Conservation (phyloP, 37 sponge, comb jelly and placozoan genomes). For the Sycon ciliatum region DNA sequence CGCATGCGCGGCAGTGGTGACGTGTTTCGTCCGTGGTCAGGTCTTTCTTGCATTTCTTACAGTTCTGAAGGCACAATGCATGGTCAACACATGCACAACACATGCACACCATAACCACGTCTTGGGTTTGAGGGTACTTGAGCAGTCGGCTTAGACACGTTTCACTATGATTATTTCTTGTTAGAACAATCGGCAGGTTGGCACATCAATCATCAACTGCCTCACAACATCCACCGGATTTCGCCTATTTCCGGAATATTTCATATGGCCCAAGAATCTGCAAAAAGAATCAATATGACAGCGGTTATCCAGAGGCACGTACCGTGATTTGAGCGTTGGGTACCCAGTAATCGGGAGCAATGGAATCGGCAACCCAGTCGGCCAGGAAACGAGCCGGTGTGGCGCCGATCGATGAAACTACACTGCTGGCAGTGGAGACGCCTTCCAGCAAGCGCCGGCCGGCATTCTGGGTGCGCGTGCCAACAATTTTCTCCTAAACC, state of each 20-base stretch:
- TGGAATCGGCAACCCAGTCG: slow-evolving; percentile 67
- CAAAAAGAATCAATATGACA: not conserved
- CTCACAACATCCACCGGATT: too few relatives aligned
- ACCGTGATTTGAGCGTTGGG: slow-evolving; percentile 63
- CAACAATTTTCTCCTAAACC: slow-evolving; percentile 14
- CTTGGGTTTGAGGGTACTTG: not conserved
- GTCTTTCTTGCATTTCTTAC: slow-evolving; percentile 49
- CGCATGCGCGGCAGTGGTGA: slow-evolving; percentile 94
- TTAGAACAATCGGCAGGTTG: not conserved
- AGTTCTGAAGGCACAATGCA: slow-evolving; percentile 32
- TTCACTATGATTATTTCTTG: not conserved
- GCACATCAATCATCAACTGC: too few relatives aligned
- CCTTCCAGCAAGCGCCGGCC: slow-evolving; percentile 62
- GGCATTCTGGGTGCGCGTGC: slow-evolving; percentile 35
- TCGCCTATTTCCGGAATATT: too few relatives aligned
- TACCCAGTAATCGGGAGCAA: slow-evolving; percentile 84
- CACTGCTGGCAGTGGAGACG: slow-evolving; percentile 40
- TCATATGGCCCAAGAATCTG: too few relatives aligned
- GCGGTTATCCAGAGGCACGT: not conserved
- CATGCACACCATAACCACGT: not conserved
- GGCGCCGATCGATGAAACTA: slow-evolving; percentile 34
- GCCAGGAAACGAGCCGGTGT: slow-evolving; percentile 49
- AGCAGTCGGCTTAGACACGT: too few relatives aligned
- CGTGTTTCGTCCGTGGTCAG: slow-evolving; percentile 56
- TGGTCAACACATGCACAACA: not conserved